Conservation (phyloP, 1,140 invertebrate genomes). For the Sarcophaga bullata region DNA sequence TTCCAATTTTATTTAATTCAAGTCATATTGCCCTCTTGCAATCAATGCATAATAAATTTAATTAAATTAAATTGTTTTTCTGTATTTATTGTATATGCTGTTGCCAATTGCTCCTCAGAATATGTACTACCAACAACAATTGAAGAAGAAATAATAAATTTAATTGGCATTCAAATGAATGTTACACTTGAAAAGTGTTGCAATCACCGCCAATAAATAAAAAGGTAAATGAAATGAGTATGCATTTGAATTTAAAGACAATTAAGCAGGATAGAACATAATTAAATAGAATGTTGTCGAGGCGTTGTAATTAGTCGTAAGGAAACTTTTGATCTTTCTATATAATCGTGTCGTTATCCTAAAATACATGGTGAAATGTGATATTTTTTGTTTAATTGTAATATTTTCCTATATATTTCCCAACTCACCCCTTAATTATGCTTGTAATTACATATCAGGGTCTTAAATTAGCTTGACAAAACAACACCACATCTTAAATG, state of each 20-base stretch:
- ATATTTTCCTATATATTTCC: background rate
- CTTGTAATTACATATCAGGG: slow-evolving; percentile 43
- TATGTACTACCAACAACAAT: background rate
- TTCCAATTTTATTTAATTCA: background rate
- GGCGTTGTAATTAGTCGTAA: background rate
- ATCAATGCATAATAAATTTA: slow-evolving; percentile 32
- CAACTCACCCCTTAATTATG: slow-evolving; percentile 28
- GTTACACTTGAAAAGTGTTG: background rate
- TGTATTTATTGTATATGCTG: background rate
- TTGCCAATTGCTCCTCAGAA: background rate
- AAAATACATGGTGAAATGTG: too few relatives aligned
- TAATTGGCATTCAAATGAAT: slow-evolving; percentile 20
- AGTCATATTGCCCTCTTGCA: slow-evolving; percentile 7
- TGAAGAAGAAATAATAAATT: background rate
- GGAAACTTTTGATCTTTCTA: slow-evolving; percentile 9
- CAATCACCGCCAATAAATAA: slow-evolving; percentile 17
- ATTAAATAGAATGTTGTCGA: background rate
- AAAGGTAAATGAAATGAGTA: slow-evolving; percentile 20
- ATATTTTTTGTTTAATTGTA: background rate
- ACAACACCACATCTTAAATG: slow-evolving; percentile 24
- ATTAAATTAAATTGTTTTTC: slow-evolving; percentile 20
- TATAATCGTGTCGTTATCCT: background rate
- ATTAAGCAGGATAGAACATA: too few relatives aligned
- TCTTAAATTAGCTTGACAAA: slow-evolving; percentile 45
- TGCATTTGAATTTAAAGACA: background rate